Percentiles rank a stretch among this genome's conserved stretches.
Conservation (phyloP, 2,888 invertebrate genomes). For the Platypus cylindrus region DNA sequence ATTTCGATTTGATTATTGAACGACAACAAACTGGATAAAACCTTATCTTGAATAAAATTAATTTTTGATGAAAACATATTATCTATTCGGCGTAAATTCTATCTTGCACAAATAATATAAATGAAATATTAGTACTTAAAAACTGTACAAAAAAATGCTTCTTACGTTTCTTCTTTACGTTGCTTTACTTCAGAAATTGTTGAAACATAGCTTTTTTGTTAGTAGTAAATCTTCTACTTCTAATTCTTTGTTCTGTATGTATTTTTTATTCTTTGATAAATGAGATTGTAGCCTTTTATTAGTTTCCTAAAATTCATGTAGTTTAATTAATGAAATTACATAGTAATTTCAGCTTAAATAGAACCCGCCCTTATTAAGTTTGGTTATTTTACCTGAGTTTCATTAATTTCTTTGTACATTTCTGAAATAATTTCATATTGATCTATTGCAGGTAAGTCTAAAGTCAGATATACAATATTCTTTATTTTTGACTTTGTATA, state of each 20-base stretch:
- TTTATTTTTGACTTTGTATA: slow-evolving; percentile 32
- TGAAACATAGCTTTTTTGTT: slow-evolving; percentile 17
- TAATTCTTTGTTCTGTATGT: slow-evolving; percentile 22
- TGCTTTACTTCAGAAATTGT: slow-evolving; percentile 21
- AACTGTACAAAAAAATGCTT: too few species aligned
- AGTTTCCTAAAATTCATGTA: slow-evolving; percentile 20
- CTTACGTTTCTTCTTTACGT: too few species aligned
- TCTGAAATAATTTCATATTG: slow-evolving; percentile 31
- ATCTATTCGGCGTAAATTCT: slow-evolving; percentile 12
- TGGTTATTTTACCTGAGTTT: slow-evolving; percentile 23
- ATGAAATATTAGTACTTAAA: too few species aligned
- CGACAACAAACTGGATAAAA: slow-evolving; percentile 3
- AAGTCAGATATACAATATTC: slow-evolving; percentile 28
- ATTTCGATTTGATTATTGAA: slow-evolving; percentile 6
- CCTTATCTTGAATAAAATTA: slow-evolving; percentile 4
- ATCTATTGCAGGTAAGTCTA: slow-evolving; percentile 29
- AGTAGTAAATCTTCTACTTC: slow-evolving; percentile 18
- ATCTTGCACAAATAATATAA: too few species aligned
- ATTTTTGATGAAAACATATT: slow-evolving; percentile 8
- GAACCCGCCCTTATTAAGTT: too few species aligned
- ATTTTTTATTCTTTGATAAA: slow-evolving; percentile 19
- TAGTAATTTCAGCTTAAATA: too few species aligned
- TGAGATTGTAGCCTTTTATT: slow-evolving; percentile 24
- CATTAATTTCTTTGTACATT: slow-evolving; percentile 25
- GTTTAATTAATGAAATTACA: too few species aligned